Conservation (phyloP, 2,888 invertebrate genomes). For the Ptychoptera albimana region DNA sequence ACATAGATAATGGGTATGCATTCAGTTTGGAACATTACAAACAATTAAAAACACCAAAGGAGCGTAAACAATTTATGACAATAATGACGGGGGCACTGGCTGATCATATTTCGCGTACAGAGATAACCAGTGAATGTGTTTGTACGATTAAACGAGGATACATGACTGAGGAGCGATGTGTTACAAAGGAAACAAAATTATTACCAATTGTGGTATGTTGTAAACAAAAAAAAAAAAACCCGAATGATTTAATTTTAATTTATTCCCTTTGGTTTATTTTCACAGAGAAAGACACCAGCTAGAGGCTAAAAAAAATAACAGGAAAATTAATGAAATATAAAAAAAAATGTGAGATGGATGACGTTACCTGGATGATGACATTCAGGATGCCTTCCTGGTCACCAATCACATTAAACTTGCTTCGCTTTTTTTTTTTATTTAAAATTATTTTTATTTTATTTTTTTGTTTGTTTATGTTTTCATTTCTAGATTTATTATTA, state of each 20-base stretch:
- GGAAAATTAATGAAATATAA: too few relatives aligned
- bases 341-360: too few relatives aligned
- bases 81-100: slow-evolving; percentile 23
- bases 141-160: slow-evolving; percentile 20
- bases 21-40: slow-evolving; percentile 25
- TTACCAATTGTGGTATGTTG: slow-evolving; percentile 4
- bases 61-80: slow-evolving; percentile 20
- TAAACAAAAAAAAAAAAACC: not conserved
- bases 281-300: slow-evolving; percentile 16
- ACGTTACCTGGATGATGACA: too few relatives aligned
- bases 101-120: slow-evolving; percentile 27
- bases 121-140: slow-evolving; percentile 22
- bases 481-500: too few relatives aligned
- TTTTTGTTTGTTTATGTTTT: too few relatives aligned
- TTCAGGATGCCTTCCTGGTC: too few relatives aligned
- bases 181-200: slow-evolving; percentile 13
- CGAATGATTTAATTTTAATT: not conserved
- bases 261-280: slow-evolving; percentile 21
- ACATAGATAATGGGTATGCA: slow-evolving; percentile 29
- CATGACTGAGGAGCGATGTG: slow-evolving; percentile 23
- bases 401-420: too few relatives aligned
- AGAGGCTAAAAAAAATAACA: slow-evolving; percentile 8
- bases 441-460: too few relatives aligned
- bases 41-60: slow-evolving; percentile 15
- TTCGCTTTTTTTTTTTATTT: too few relatives aligned